Evolutionary conservation across 2,888 invertebrate species (phyloP), one percentile per base, ranked within the genome.

Genomic region (Bugula neritina): DNA sequence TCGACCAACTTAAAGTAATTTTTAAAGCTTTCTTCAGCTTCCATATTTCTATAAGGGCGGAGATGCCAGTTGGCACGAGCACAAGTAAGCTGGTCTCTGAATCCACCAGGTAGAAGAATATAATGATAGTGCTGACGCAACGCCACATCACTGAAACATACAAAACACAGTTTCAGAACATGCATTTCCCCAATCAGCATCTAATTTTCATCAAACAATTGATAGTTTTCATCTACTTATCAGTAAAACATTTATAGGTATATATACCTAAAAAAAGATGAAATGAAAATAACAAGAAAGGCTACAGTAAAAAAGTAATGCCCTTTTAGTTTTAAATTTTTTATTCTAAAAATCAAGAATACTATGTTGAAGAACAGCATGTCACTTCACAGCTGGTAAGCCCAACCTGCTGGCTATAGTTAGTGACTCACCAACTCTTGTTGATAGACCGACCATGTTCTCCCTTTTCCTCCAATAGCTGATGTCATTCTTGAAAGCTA

Each of bases 401-500:
- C n/a, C n/a, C n/a, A n/a, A n/a, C n/a, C n/a, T n/a, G n/a, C n/a
- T n/a, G n/a, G n/a, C n/a, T n/a, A n/a, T n/a, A n/a, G n/a, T n/a
- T n/a, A n/a, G n/a, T n/a, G n/a, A 74, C 77, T 75, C 73, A 82
- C 83, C 81, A 0, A 93, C 92, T 73, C 93, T 89, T 0, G 90
- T 88, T 0, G 97, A 97, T 25, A 99, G 85, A 0, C 98, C 87
- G 55, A 91, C 93, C 85, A 97, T 90, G 0, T 91, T 91, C 35
- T 89, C 89, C 80, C 92, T 90, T 27, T 89, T 88, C 73, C 90
- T 89, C 98, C 99, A 99, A 84, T 97, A 99, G 72, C 89, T 89
- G 0, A 99, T 92, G 80, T 99, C 98, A 83, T 96, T 97, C 87
- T 98, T 99, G 83, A 99, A 96, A 0, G 98, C 94, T 72, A 99